Percentiles rank a stretch among this genome's conserved stretches.
Conservation (phyloP, 2,888 invertebrate genomes). For the Rhaphigaster nebulosa region DNA sequence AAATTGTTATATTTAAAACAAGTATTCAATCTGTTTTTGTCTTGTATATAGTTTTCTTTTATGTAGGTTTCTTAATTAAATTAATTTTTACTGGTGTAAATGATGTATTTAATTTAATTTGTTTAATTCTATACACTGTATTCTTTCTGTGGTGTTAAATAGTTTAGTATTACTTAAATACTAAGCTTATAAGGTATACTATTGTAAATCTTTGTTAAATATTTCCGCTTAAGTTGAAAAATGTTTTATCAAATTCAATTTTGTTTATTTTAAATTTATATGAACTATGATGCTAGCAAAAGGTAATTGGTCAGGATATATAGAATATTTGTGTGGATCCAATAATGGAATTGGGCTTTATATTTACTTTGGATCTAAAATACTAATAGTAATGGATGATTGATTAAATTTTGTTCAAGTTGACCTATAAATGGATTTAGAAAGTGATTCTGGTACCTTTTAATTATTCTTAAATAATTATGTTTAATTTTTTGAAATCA, state of each 20-base stretch:
- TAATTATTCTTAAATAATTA: background rate
- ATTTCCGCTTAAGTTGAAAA: background rate
- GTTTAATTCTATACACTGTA: background rate
- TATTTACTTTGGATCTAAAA: background rate
- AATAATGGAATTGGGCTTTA: background rate
- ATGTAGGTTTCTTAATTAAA: background rate
- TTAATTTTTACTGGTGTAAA: too few relatives aligned
- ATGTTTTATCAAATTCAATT: background rate
- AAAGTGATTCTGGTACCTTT: background rate
- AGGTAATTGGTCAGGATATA: background rate
- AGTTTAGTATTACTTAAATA: background rate
- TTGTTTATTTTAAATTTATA: background rate
- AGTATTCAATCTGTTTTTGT: background rate
- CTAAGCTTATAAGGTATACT: background rate
- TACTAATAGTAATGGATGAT: background rate
- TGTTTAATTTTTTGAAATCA: background rate
- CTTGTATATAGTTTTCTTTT: too few relatives aligned
- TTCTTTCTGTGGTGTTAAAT: background rate
- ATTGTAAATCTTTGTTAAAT: background rate
- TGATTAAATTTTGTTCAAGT: background rate
- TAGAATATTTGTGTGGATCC: background rate
- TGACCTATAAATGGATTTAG: background rate
- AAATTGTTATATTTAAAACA: background rate
- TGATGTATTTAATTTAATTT: background rate
- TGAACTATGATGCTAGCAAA: background rate